Base-by-base conservation (phyloP, 2,113 vertebrate genomes). In the Aleadryas rufinucha region DNA sequence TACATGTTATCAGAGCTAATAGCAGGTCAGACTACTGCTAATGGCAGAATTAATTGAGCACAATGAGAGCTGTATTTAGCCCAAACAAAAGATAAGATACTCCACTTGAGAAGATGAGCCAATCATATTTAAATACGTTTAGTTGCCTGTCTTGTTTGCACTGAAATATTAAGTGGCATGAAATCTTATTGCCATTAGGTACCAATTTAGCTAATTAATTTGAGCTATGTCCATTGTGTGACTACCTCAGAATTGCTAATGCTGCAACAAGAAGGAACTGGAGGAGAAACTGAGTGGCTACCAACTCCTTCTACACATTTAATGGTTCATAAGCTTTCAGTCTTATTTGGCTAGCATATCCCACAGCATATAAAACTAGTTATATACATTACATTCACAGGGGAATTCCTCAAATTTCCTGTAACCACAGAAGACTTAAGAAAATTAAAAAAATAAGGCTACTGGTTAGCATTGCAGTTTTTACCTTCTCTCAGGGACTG, bases 161-260 rank as follows among this genome's bases (percentile, higher is more conserved):
- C 50, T 80, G 87, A 94, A 96, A 89, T 87, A 92, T 79, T 84
- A 96, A 97, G 68, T 68, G 69, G 69, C 31, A 80, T 76, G 88
- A 95, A 89, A 64, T 39, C 72, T 94, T 89, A 90, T 3, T 63
- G 56, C 44, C 74, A 94, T 66, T 79, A 91, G 84, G 87, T 84
- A 91, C 71, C 71, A 90, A 95, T 92, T 95, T 89, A 93, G 50
- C 59, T 96, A 96, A 95, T 97, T 95, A 93, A 97, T 80, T 24
- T 92, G 84, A 95, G 74, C 45, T 90, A 52, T 21, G 74, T 71
- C 92, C 86, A 70, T 16, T 59, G 68, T 49, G 68, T 66, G 66
- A 88, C 81, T 94, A 84, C 63, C 69, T 75, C 81, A 66, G 97
- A 93, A 95, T 87, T 84, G 56, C 53, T 83, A 95, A 92, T 68